These are phyloP conservation scores for Goniozus legneri DNA, from an alignment of 1,140 invertebrate species.

Conservation along the genomic window DNA sequence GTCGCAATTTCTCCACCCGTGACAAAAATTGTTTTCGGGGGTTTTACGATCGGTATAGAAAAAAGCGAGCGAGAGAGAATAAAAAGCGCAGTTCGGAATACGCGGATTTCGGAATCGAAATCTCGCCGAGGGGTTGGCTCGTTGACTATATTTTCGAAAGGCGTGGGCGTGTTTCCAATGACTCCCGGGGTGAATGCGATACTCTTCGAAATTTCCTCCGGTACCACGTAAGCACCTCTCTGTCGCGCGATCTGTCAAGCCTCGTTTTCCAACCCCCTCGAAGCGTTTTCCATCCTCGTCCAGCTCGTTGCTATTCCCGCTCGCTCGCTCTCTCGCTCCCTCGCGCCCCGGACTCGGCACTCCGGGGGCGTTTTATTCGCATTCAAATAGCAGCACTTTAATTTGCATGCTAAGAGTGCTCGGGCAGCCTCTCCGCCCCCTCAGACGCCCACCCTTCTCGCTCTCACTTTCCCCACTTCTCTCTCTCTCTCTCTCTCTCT, in stretches of 20 bases:
- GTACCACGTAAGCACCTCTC: slow-evolving; percentile 41
- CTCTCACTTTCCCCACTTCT: slow-evolving; percentile 15
- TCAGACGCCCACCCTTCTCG: slow-evolving; percentile 30
- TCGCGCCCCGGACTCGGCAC: slow-evolving; percentile 22
- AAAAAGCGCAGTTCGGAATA: too few relatives aligned
- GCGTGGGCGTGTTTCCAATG: slow-evolving; percentile 11
- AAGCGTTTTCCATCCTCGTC: slow-evolving; percentile 7
- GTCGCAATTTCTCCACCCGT: slow-evolving; percentile 6
- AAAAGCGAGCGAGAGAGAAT: slow-evolving; percentile 7
- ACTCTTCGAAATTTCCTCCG: slow-evolving; percentile 31
- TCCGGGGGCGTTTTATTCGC: slow-evolving; percentile 49
- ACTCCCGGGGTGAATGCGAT: slow-evolving; percentile 9
- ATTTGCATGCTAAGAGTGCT: slow-evolving; percentile 55
- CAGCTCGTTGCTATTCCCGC: slow-evolving; percentile 1
- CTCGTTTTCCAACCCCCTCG: not conserved
- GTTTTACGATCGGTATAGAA: too few relatives aligned
- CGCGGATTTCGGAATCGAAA: slow-evolving; percentile 3
- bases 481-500: slow-evolving; percentile 19
- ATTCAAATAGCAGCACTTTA: slow-evolving; percentile 55
- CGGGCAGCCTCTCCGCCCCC: slow-evolving; percentile 39
- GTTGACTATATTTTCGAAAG: not conserved
- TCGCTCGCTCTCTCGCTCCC: slow-evolving; percentile 1
- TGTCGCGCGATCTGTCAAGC: slow-evolving; percentile 44
- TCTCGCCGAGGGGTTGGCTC: not conserved
- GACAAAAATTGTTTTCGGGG: slow-evolving; percentile 1